Percentiles rank a stretch among this genome's conserved stretches.
Evolutionary conservation across 2,797 vertebrate species (phyloP).

Genomic region (Sarcophilus harrisii): DNA sequence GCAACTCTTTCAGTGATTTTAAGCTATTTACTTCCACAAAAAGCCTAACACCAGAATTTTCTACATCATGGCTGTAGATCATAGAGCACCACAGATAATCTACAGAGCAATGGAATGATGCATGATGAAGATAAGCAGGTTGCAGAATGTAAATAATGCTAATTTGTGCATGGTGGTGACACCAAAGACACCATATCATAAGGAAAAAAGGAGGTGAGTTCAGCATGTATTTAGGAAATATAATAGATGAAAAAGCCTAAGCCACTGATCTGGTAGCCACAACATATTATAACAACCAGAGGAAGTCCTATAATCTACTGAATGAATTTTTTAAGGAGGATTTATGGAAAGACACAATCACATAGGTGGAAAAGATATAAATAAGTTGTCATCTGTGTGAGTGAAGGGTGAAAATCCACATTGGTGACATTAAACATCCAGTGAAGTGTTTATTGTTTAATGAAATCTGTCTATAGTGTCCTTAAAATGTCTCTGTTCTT

Average conservation of each 20-base stretch:
- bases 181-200: not conserved
- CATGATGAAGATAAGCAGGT: not conserved
- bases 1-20: not conserved
- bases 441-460: not conserved
- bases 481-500: not conserved
- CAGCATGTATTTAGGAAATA: not conserved
- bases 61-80: not conserved
- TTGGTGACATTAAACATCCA: not conserved
- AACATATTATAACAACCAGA: not conserved
- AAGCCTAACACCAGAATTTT: not conserved
- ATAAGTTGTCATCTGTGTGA: not conserved
- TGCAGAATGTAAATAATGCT: not conserved
- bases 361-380: not conserved
- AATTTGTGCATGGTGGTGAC: not conserved
- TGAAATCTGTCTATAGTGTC: not conserved
- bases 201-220: not conserved
- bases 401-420: not conserved
- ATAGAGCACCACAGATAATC: not conserved
- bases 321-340: not conserved
- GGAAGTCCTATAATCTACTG: not conserved
- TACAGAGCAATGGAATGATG: not conserved
- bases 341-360: not conserved
- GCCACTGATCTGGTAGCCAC: not conserved
- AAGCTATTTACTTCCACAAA: not conserved
- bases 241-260: not conserved